Base-by-base conservation (phyloP, 2,113 vertebrate genomes). In the Apistogramma diplotaenia region DNA sequence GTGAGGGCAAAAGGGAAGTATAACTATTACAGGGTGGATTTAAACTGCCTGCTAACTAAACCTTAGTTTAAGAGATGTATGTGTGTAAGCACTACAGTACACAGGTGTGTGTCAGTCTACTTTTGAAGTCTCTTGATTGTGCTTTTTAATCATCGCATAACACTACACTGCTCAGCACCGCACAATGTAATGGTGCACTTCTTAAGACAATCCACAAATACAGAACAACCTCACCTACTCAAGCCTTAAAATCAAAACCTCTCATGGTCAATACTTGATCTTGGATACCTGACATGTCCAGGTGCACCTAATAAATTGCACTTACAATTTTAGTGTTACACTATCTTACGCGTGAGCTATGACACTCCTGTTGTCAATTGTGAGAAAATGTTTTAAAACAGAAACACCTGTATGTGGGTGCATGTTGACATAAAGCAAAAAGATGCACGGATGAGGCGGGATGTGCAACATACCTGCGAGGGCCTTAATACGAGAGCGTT, bases 401-500 rank as follows among this genome's bases (percentile, higher is more conserved):
- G 31, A 76, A 70, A n/a, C 10, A 27, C 58, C 57, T 23, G 9
- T 62, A 18, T 37, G 40, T 16, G 54, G n/a, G 18, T 37, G 18
- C 18, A 83, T 12, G 27, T 6, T 31, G 11, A 74, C 15, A 54
- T n/a, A 11, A 11, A 51, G 19, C 6, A 37, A 51, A 4, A 33
- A 54, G 16, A 8, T 27, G 33, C 27, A 62, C 15, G 35, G 15
- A 23, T 62, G 61, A 3, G 3, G 25, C 3, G 16, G 56, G 23
- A 56, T 1, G 13, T 21, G 29, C 18, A 51, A 33, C 76, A 21
- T 91, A 98, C 97, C 97, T 95, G 97, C 97, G 15, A 98, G 94
- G 12, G 97, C 97, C 89, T 98, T 98, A 92, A 98, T 98, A 15
- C 97, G 95, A 1, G 97, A 98, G 75, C 97, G 95, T 87, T 98